Evolutionary conservation across 2,888 invertebrate species (phyloP).

Genomic region (Papilio elwesi): DNA sequence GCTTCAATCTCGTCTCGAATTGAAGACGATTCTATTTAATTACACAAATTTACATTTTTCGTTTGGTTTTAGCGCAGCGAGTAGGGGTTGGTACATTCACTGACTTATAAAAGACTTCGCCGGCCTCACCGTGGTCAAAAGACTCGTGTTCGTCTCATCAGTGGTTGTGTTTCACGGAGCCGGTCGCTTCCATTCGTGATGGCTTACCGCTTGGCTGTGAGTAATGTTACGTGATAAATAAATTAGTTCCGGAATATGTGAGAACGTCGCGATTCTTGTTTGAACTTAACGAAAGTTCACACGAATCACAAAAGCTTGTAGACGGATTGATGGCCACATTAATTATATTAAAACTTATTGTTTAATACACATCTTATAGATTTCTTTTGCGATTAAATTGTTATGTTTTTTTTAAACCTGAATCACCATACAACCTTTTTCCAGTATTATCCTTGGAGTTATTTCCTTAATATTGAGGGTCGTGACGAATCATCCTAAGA

Average conservation of each 20-base stretch:
- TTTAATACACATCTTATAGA: too few relatives aligned
- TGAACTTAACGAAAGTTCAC: constrained; percentile 11
- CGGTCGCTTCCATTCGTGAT: constrained; percentile 56
- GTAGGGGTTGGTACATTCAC: constrained; percentile 77
- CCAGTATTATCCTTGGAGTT: too few relatives aligned
- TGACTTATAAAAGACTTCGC: constrained; percentile 73
- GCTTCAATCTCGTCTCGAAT: neutral
- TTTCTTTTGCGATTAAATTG: too few relatives aligned
- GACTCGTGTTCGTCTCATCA: constrained; percentile 85
- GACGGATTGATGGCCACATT: neutral
- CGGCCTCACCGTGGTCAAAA: constrained; percentile 65
- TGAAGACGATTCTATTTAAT: constrained; percentile 44
- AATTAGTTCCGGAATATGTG: constrained; percentile 35
- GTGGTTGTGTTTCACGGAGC: constrained; percentile 55
- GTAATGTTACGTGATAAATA: constrained; percentile 52
- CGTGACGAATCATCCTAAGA: too few relatives aligned
- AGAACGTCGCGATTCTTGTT: neutral
- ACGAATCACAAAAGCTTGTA: neutral
- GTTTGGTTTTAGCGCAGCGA: constrained; percentile 49
- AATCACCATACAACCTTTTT: too few relatives aligned
- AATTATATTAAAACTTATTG: neutral
- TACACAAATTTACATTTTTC: constrained; percentile 53
- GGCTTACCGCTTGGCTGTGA: constrained; percentile 74
- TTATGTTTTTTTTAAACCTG: too few relatives aligned
- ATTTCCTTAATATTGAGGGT: too few relatives aligned